Evolutionary conservation across 2,797 vertebrate species (phyloP).

Genomic region (Diplodus puntazzo): DNA sequence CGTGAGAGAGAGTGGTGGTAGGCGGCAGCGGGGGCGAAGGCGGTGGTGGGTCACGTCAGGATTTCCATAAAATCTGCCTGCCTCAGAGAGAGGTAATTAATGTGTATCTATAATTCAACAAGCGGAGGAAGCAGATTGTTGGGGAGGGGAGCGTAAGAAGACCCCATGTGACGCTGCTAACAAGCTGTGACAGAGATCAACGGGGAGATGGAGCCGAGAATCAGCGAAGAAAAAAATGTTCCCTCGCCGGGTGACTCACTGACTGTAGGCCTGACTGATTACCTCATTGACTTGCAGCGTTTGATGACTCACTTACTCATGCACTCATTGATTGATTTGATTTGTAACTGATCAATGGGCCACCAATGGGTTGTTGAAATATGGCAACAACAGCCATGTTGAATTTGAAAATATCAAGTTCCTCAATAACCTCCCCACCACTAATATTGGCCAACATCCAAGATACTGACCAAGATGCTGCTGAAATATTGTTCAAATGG

Average conservation of each 20-base stretch:
- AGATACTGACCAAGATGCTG: too few relatives aligned
- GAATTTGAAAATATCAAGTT: too few relatives aligned
- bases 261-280: constrained; percentile 9
- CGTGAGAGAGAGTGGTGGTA: background rate
- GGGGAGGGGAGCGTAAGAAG: constrained; percentile 19
- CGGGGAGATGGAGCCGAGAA: constrained; percentile 33
- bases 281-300: background rate
- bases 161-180: constrained; percentile 57
- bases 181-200: constrained; percentile 58
- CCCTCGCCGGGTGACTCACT: constrained; percentile 18
- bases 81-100: constrained; percentile 70
- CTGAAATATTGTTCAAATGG: too few relatives aligned
- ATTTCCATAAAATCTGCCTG: constrained; percentile 37
- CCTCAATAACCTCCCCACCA: too few relatives aligned
- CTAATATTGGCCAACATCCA: too few relatives aligned
- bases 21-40: background rate
- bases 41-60: constrained; percentile 34
- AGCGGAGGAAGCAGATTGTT: constrained; percentile 55
- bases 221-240: constrained; percentile 9
- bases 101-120: constrained; percentile 80
- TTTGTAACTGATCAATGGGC: background rate
- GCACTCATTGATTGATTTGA: background rate
- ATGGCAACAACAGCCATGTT: background rate
- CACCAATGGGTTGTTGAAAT: too few relatives aligned
- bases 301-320: constrained; percentile 36